phyloP scores from a whole-genome alignment of 2,113 vertebrate genomes.

The Eurystomus gularis region DNA sequence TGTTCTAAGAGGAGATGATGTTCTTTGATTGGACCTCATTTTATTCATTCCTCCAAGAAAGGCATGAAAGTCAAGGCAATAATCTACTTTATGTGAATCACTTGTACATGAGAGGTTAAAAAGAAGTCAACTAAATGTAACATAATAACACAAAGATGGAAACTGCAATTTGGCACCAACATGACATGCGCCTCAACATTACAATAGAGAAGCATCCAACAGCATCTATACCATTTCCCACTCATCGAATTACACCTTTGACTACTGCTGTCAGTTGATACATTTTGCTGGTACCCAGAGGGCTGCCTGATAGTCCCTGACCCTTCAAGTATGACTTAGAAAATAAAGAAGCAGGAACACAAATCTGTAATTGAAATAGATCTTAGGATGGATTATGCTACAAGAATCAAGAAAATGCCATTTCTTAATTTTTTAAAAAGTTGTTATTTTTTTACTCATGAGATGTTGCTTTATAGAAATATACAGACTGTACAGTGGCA shows the following conservation, averaged over 20 bases:
- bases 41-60: conserved; percentile 14
- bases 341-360: background rate
- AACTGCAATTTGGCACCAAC: background rate
- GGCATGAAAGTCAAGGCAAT: background rate
- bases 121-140: conserved; percentile 30
- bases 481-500: background rate
- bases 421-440: background rate
- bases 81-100: conserved; percentile 9
- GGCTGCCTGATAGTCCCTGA: background rate
- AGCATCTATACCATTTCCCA: background rate
- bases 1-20: background rate
- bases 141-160: background rate
- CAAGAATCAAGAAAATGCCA: background rate
- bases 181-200: background rate
- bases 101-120: background rate
- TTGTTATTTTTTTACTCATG: background rate
- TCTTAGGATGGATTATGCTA: background rate
- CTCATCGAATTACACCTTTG: background rate
- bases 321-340: background rate
- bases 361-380: background rate
- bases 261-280: background rate
- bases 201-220: background rate
- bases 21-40: background rate
- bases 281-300: background rate
- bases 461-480: background rate